Base-by-base conservation (phyloP, 2,797 vertebrate genomes). In the Channa striata region DNA sequence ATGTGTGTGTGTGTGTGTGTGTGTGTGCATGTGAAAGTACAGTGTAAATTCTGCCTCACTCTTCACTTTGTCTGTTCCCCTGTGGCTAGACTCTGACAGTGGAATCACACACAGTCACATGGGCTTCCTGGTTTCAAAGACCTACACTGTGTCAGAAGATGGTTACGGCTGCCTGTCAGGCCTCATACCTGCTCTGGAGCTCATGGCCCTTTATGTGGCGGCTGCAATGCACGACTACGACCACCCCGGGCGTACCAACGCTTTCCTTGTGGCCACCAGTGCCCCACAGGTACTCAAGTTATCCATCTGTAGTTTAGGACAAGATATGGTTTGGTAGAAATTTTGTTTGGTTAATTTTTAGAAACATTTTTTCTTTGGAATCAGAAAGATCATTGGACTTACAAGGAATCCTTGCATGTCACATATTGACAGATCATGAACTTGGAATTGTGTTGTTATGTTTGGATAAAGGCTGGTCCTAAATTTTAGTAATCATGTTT, bases 161-260 rank as follows among this genome's bases (percentile, higher is more conserved):
- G 95, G 93, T 59, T 98, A 99, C 0, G 96, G 97, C 25, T 99
- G 97, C 84, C 86, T 99, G 59, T 97, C 97, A 9, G 96, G 97
- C 72, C 97, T 98, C 82, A 97, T 99, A 72, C 98, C 98, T 11
- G 96, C 97, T 70, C 93, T 99, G 68, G 98, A 99, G 89, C 79
- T 99, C 83, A 99, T 99, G 98, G 98, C 98, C 0, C 93, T 99
- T 10, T 99, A 99, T 2, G 98, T 99, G 33, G 98, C 98, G 1
- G 97, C 98, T 0, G 97, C 98, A 59, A 99, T 99, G 98, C 98
- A 99, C 3, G 98, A 99, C 71, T 99, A 98, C 1, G 98, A 99
- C 87, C 98, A 99, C 67, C 98, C 98, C 0, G 98, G 98, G 19
- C 93, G 97, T 84, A 99, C 98, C 47, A 99, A 99, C 1, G 98